Conservation (phyloP, 2,888 invertebrate genomes). For the Nephrotoma guestfalica region DNA sequence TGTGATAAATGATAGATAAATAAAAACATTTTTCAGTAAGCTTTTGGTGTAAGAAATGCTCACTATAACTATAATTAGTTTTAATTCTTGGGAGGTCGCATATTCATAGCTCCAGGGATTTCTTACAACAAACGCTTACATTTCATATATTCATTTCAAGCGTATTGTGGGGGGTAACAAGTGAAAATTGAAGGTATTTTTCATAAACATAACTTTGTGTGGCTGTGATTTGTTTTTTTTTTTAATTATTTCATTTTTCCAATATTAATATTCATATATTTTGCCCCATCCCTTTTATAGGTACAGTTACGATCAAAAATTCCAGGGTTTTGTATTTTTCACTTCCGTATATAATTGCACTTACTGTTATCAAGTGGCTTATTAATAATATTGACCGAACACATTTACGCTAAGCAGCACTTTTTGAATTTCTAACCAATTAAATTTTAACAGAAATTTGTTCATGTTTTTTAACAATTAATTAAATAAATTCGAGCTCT, state of each 20-base stretch:
- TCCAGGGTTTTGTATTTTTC: background rate
- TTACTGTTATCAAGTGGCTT: background rate
- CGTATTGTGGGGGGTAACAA: background rate
- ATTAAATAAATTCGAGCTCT: too few species aligned
- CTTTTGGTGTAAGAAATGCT: background rate
- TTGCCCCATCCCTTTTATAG: background rate
- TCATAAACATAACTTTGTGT: background rate
- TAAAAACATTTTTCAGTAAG: background rate
- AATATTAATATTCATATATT: background rate
- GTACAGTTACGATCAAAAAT: background rate
- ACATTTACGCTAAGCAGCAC: background rate
- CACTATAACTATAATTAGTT: background rate
- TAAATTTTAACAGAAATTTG: too few species aligned
- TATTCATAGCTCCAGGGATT: background rate
- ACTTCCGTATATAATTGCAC: background rate
- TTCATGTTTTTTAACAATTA: too few species aligned
- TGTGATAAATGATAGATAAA: background rate
- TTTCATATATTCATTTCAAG: background rate
- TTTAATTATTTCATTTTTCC: background rate
- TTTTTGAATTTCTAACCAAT: background rate
- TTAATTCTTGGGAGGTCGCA: too few species aligned
- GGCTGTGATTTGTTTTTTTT: background rate
- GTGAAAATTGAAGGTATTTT: background rate
- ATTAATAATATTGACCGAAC: background rate
- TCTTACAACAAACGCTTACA: background rate